phyloP scores from a whole-genome alignment of 1,140 invertebrate genomes.

The Lasioglossum albipes region DNA sequence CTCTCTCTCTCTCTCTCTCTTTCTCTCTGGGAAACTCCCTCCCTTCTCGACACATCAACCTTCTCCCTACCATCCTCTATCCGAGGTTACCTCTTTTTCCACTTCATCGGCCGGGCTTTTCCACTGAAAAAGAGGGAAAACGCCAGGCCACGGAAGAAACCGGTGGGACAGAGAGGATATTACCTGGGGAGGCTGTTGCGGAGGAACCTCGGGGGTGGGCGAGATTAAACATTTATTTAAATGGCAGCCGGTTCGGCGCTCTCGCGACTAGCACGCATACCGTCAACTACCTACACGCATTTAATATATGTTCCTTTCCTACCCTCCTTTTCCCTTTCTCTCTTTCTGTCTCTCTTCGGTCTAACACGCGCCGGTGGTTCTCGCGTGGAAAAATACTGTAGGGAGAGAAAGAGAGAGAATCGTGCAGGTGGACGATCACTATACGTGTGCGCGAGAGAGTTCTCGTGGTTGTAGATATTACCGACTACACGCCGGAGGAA shows the following conservation, averaged over 20 bases:
- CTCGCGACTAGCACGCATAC: constrained; percentile 61
- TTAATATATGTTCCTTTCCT: constrained; percentile 56
- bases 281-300: constrained; percentile 47
- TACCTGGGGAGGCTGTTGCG: constrained; percentile 17
- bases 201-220: constrained; percentile 50
- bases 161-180: constrained; percentile 49
- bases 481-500: constrained; percentile 56
- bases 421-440: constrained; percentile 59
- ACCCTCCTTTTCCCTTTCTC: not conserved
- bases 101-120: constrained; percentile 40
- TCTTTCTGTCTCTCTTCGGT: not conserved
- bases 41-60: not conserved
- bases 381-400: constrained; percentile 41
- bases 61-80: constrained; percentile 24
- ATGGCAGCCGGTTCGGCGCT: constrained; percentile 72
- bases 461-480: constrained; percentile 61
- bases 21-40: constrained; percentile 17
- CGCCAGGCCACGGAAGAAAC: constrained; percentile 30
- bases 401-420: constrained; percentile 23
- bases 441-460: constrained; percentile 9
- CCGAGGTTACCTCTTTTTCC: constrained; percentile 37
- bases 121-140: constrained; percentile 20
- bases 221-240: constrained; percentile 81
- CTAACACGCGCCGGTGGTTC: constrained; percentile 14
- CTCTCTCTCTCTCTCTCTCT: not conserved